phyloP scores from a whole-genome alignment of 1,140 invertebrate genomes.

The Eueides isabella region DNA sequence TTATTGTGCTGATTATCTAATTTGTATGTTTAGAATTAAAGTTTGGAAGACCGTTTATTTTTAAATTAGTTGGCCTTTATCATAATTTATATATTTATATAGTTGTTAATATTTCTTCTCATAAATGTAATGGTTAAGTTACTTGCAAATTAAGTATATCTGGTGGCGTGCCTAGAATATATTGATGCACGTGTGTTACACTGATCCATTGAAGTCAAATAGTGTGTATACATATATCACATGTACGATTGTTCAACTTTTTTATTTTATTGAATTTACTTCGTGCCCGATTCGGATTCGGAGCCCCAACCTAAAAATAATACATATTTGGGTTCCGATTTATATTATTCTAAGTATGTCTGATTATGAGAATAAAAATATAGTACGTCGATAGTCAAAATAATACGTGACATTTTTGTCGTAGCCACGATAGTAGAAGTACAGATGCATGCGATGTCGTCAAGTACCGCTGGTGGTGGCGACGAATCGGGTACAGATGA shows the following conservation, averaged over 20 bases:
- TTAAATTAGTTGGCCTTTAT: too few relatives aligned
- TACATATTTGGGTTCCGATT: too few relatives aligned
- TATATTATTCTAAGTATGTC: too few relatives aligned
- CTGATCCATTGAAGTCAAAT: constrained; percentile 45
- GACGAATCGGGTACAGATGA: constrained; percentile 38
- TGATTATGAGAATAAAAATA: too few relatives aligned
- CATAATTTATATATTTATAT: background rate
- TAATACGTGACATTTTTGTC: too few relatives aligned
- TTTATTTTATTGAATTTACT: background rate
- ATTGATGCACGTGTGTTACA: constrained; percentile 48
- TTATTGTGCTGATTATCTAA: too few relatives aligned
- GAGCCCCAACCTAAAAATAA: too few relatives aligned
- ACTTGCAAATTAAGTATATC: background rate
- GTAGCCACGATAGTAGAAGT: constrained; percentile 62
- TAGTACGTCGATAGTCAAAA: too few relatives aligned
- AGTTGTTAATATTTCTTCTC: background rate
- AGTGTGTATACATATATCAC: constrained; percentile 5
- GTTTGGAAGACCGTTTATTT: too few relatives aligned
- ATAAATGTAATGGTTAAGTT: background rate
- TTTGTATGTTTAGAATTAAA: too few relatives aligned
- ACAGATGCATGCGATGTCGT: constrained; percentile 53
- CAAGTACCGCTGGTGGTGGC: constrained; percentile 31
- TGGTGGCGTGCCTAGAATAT: constrained; percentile 49
- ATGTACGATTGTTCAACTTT: background rate
- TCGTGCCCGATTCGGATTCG: too few relatives aligned